A percentile compares a stretch with the other conserved stretches of the same genome.
Conservation (phyloP, 2,113 vertebrate genomes). For the Bambusicola thoracicus region DNA sequence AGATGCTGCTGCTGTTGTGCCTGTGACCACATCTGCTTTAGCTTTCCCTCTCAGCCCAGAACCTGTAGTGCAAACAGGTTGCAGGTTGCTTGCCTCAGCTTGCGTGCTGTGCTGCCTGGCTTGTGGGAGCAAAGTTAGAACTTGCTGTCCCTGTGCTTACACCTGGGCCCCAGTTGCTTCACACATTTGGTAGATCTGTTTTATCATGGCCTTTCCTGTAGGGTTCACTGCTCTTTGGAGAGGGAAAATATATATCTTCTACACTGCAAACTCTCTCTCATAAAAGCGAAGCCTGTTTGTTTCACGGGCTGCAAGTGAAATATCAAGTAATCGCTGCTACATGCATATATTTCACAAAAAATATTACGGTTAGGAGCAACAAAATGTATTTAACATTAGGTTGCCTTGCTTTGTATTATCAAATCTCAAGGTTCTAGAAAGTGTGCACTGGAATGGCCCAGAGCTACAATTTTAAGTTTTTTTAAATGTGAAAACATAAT, state of each 20-base stretch:
- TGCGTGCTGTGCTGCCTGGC: neutral
- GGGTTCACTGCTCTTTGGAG: neutral
- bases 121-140: accelerated
- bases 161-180: accelerated
- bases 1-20: neutral
- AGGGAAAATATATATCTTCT: neutral
- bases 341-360: neutral
- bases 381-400: neutral
- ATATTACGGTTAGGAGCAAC: neutral
- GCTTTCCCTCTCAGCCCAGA: neutral
- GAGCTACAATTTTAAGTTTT: neutral
- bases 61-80: neutral
- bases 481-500: neutral
- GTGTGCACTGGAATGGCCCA: neutral
- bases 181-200: neutral
- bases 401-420: neutral
- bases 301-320: neutral
- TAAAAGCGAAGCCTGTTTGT: neutral
- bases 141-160: neutral
- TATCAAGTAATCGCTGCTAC: neutral
- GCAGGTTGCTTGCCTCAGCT: neutral
- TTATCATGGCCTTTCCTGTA: accelerated
- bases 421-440: neutral
- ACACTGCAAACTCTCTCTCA: neutral
- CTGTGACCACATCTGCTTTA: neutral